Base-by-base conservation (phyloP, 2,113 vertebrate species). In the Pterocles orientalis region DNA sequence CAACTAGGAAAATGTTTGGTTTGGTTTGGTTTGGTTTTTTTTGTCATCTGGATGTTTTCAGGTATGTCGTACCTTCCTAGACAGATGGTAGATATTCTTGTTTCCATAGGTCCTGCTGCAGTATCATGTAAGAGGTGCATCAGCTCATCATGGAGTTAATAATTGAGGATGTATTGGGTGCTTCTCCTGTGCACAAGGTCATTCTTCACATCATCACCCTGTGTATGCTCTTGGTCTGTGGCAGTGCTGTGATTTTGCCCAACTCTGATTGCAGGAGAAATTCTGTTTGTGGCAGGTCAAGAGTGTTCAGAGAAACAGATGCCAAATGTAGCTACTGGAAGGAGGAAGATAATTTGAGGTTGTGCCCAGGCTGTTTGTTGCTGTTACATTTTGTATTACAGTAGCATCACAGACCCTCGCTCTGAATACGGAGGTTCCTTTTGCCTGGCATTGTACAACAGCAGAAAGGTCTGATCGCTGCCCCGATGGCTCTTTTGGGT, bases 191-290 rank as follows among this genome's bases (percentile, higher is more conserved):
- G 25, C 25, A 9, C 11, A 2, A 7, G 48, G 14, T 16, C 21
- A 14, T 25, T 82, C 60, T 80, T 58, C 29, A 2, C 0, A 0
- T 25, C 1, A 0, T 3, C 3, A 25, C 10, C 19, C 47, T 2
- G 1, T 4, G 15, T 4, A 0, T 6, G 33, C 36, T 21, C 41
- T 34, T 34, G 34, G 7, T 36, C 56, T 18, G 34, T 3, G 7
- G 19, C 65, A 58, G 6, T 17, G 20, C 71, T 64, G 53, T 14
- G 2, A 0, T 33, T 82, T 9, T 57, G 11, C 34, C 31, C 2
- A 1, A 5, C 23, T 33, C 12, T 36, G 21, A 12, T 31, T 28
- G 47, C 43, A 48, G 43, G 39, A 76, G 79, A 47, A 82, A 33
- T 5, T 34, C 23, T 60, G 10, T 61, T 77, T 61, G 39, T 45